Evolutionary conservation across 2,797 vertebrate species (phyloP).

Genomic region (Enteromius unitaeniatus): DNA sequence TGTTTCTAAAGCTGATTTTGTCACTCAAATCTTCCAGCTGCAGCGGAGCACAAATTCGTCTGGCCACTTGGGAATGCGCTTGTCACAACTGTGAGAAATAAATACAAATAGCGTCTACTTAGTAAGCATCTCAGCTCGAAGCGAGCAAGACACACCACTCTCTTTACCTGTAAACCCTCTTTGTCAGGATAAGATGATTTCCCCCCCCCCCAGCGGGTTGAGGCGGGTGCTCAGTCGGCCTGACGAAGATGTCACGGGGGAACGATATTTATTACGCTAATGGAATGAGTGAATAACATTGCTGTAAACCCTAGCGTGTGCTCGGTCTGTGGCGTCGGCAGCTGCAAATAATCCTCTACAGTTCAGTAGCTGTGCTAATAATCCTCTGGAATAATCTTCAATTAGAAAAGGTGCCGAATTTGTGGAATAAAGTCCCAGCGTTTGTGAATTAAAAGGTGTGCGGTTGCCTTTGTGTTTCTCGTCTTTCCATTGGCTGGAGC

Average conservation of each 20-base stretch:
- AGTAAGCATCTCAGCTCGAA: background rate
- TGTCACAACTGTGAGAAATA: slow-evolving; percentile 23
- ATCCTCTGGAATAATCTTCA: slow-evolving; percentile 83
- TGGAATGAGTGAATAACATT: slow-evolving; percentile 74
- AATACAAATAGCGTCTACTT: background rate
- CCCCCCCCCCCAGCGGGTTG: slow-evolving; percentile 46
- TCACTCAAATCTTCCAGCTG: background rate
- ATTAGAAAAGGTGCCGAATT: slow-evolving; percentile 77
- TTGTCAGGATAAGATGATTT: slow-evolving; percentile 33
- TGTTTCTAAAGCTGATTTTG: slow-evolving; percentile 3
- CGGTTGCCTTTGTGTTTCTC: slow-evolving; percentile 25
- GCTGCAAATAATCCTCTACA: slow-evolving; percentile 79
- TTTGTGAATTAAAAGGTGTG: slow-evolving; percentile 57
- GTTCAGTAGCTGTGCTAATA: slow-evolving; percentile 81
- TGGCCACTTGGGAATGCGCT: background rate
- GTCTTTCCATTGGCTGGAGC: slow-evolving; percentile 21
- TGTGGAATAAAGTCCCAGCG: slow-evolving; percentile 55
- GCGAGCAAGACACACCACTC: background rate
- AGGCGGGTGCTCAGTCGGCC: slow-evolving; percentile 62
- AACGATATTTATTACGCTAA: slow-evolving; percentile 75
- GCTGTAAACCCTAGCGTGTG: slow-evolving; percentile 53
- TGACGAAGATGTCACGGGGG: slow-evolving; percentile 70
- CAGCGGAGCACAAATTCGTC: background rate
- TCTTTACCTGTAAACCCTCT: slow-evolving; percentile 42
- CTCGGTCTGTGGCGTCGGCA: slow-evolving; percentile 61